Percentiles rank a stretch among this genome's conserved stretches.
These are phyloP conservation scores for Phainopepla nitens DNA, from an alignment of 2,113 vertebrate species.

Conservation along the genomic window DNA sequence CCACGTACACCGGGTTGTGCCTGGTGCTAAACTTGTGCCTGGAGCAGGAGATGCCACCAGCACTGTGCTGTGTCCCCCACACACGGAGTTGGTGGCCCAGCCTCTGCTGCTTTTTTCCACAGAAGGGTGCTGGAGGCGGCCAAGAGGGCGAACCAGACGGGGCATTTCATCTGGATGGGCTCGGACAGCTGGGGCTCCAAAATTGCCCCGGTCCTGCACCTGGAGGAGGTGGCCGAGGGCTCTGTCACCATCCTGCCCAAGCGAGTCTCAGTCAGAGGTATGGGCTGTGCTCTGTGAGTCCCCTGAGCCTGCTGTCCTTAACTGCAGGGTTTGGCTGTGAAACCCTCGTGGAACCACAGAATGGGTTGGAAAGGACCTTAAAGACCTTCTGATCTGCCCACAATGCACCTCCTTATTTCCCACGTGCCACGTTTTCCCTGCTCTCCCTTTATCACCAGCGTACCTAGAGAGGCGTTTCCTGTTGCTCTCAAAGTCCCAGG, in stretches of 20 bases:
- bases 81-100: fast-evolving
- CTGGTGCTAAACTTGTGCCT: fast-evolving
- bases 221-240: slow-evolving; percentile 92
- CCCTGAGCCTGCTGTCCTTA: not conserved
- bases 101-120: not conserved
- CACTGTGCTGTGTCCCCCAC: fast-evolving
- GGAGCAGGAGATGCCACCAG: not conserved
- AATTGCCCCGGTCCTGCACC: slow-evolving; percentile 86
- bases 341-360: not conserved
- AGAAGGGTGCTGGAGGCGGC: slow-evolving; percentile 90
- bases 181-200: slow-evolving; percentile 98
- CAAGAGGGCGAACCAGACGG: slow-evolving; percentile 89
- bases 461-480: not conserved
- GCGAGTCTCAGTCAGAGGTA: slow-evolving; percentile 87
- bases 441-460: not conserved
- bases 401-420: not conserved
- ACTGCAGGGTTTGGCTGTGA: not conserved
- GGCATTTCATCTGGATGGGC: slow-evolving; percentile 96
- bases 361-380: not conserved
- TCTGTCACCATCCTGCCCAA: slow-evolving; percentile 92
- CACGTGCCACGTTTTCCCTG: fast-evolving
- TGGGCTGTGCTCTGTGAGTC: not conserved
- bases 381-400: not conserved
- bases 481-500: not conserved
- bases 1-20: fast-evolving